Conservation (phyloP, 37 sponge, comb jelly and placozoan species). For the Chondrilla cf. caribensis region DNA sequence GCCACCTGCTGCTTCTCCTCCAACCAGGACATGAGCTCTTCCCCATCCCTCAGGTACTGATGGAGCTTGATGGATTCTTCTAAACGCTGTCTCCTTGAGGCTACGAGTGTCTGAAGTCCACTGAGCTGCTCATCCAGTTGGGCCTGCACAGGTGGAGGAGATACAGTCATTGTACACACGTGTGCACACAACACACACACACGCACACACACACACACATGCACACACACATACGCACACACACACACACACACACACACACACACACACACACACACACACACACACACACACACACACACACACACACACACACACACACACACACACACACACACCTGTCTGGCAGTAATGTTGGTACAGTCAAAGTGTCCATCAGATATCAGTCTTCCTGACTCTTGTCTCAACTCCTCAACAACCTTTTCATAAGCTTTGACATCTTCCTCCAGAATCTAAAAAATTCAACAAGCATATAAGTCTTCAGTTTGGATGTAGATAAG, state of each 20-base stretch:
- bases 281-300: no score
- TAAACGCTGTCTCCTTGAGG: constrained; percentile 74
- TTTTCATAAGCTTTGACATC: constrained; percentile 78
- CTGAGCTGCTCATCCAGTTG: constrained; percentile 87
- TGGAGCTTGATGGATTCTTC: constrained; percentile 92
- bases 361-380: constrained; percentile 79
- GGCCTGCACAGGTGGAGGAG: constrained; percentile 37
- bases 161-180: not conserved
- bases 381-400: constrained; percentile 55
- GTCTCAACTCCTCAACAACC: constrained; percentile 57
- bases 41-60: constrained; percentile 85
- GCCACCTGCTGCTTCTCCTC: constrained; percentile 72
- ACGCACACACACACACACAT: not conserved
- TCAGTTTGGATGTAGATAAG: no score
- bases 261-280: no score
- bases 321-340: constrained; percentile 24
- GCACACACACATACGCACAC: not conserved
- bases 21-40: constrained; percentile 86
- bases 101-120: constrained; percentile 85
- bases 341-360: constrained; percentile 78
- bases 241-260: no score
- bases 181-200: not conserved
- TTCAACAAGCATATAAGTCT: no score
- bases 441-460: constrained; percentile 67
- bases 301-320: no score